Conservation (phyloP, 2,113 vertebrate species). For the Oncorhynchus masou region DNA sequence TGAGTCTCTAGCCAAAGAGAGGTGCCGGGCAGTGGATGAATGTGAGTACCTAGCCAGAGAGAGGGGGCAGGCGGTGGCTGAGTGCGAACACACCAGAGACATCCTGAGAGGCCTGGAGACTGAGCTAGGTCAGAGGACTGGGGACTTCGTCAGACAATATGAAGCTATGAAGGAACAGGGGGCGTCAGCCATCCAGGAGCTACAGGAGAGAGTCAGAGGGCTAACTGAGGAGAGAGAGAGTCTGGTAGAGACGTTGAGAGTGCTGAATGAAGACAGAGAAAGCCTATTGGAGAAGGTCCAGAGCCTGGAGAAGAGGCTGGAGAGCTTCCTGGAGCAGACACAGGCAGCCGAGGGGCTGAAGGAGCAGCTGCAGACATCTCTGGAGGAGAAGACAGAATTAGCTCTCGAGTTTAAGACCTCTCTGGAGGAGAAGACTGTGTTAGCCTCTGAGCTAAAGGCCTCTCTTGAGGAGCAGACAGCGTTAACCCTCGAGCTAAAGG, state of each 20-base stretch:
- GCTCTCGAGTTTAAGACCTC: neutral
- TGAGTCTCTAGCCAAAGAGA: conserved; percentile 76
- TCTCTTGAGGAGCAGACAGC: conserved; percentile 65
- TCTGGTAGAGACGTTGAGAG: conserved; percentile 67
- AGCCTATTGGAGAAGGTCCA: conserved; percentile 72
- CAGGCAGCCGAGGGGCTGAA: conserved; percentile 67
- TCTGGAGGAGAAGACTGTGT: neutral
- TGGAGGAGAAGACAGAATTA: conserved; percentile 29
- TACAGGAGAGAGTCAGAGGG: conserved; percentile 80
- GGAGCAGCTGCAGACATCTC: conserved; percentile 27
- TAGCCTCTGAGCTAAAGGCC: conserved; percentile 56
- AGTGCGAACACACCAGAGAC: conserved; percentile 79
- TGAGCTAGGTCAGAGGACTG: conserved; percentile 83
- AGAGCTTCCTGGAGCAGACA: conserved; percentile 58
- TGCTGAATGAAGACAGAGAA: neutral
- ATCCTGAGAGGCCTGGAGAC: conserved; percentile 81
- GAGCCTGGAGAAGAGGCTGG: conserved; percentile 64
- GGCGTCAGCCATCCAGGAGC: conserved; percentile 75
- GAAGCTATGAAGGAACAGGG: conserved; percentile 86
- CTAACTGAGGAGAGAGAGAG: conserved; percentile 79
- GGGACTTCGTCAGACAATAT: conserved; percentile 84
- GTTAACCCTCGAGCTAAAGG: conserved; percentile 56
- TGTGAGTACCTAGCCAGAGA: conserved; percentile 80
- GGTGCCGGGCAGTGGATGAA: conserved; percentile 77
- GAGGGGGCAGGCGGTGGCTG: conserved; percentile 79